These are phyloP conservation scores for Amiota communis DNA, from an alignment of 2,888 invertebrate species.

Conservation along the genomic window DNA sequence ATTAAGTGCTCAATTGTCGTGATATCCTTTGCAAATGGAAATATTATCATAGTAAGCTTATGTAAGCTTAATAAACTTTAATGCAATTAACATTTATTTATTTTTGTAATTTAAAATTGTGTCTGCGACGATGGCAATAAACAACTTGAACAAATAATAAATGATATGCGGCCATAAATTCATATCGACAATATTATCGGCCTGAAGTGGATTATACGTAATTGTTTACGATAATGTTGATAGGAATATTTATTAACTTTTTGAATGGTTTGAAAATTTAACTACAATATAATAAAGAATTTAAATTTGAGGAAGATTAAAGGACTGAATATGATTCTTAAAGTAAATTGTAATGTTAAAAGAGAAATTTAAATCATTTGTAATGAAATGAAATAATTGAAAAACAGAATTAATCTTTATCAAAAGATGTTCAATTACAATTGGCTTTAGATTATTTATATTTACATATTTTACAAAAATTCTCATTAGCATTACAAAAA, in stretches of 20 bases:
- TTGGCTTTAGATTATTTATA: not conserved
- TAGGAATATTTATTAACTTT: slow-evolving; percentile 28
- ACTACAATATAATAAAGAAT: no score
- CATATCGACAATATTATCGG: slow-evolving; percentile 14
- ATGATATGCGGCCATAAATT: not conserved
- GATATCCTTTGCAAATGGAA: not conserved
- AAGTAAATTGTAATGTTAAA: no score
- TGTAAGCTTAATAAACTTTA: slow-evolving; percentile 58
- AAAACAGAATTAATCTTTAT: not conserved
- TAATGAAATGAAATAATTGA: not conserved
- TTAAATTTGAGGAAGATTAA: no score
- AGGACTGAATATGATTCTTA: no score
- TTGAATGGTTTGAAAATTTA: no score
- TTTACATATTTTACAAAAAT: not conserved
- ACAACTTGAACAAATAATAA: slow-evolving; percentile 11
- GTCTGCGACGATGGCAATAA: not conserved
- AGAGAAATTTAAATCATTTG: no score
- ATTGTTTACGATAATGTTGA: slow-evolving; percentile 58
- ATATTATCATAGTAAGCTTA: not conserved
- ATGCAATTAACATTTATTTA: slow-evolving; percentile 57
- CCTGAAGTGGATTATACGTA: slow-evolving; percentile 61
- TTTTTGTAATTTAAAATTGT: slow-evolving; percentile 57
- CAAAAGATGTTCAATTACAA: not conserved
- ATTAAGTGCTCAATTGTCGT: slow-evolving; percentile 63
- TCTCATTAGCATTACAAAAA: not conserved